Base-by-base conservation (phyloP, 2,888 invertebrate species). In the Lepidocyrtinus sp. region DNA sequence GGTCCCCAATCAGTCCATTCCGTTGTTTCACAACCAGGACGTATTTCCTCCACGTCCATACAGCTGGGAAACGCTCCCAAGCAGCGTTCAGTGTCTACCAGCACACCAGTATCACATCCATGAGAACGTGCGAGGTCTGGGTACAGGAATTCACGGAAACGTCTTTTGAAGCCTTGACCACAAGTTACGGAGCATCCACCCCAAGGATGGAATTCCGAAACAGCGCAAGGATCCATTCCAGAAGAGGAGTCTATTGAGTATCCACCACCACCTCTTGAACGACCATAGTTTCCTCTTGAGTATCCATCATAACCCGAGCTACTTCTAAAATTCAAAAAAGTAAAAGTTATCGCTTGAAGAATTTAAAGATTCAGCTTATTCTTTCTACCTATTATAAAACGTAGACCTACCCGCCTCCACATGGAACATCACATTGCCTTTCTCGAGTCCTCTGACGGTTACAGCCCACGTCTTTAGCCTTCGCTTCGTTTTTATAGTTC, bases 51-150 rank as follows among this genome's bases (percentile, higher is more conserved):
- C 22, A 72, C 68, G 45, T 72, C 72, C 64, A 71, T 64, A 55
- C 82, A 83, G 25, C 76, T 81, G 0, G 79, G 72, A 27, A 82
- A 78, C 2, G 75, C 72, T 9, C 81, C 83, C 9, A 70, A 25
- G 61, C 84, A 84, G 9, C 74, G 27, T 27, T 81, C 85, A 7
- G 74, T 75, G 17, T 81, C 81, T 19, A 82, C 78, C 7, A 79
- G 50, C 0, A 83, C 25, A 46, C 63, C 61, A 1, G 63, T 78
- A n/a, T 82, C 79, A 69, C 95, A 95, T 2, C 90, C 89, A 71
- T 91, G 90, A 26, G 90, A 90, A 61, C 89, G 88, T 0, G 91
- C 91, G 36, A 91, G 90, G 63, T 89, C 89, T 26, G 69, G 59
- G 27, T 80, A 75, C 1, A 80, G 1, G n/a, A 80, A 80, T 24